Percentiles rank a stretch among this genome's conserved stretches.
Conservation (phyloP, 2,113 vertebrate species). For the Micronycteris hirsuta region DNA sequence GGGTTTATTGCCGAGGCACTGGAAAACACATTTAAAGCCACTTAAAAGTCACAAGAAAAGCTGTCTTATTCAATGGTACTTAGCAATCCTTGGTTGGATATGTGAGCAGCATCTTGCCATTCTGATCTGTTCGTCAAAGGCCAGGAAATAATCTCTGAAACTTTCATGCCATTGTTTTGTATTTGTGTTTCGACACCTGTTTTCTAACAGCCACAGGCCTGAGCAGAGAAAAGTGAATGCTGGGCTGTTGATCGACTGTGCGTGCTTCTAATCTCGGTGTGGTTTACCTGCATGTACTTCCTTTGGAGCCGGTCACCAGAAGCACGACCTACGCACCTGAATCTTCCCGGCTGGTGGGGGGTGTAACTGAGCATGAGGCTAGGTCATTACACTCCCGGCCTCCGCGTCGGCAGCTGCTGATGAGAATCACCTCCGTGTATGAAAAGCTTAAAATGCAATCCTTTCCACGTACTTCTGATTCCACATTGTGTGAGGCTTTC, state of each 20-base stretch:
- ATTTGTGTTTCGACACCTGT: not conserved
- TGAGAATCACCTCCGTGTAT: not conserved
- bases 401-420: constrained; percentile 9
- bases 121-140: not conserved
- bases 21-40: not conserved
- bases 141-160: constrained; percentile 28
- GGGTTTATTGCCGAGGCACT: not conserved
- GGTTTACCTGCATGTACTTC: constrained; percentile 1
- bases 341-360: not conserved
- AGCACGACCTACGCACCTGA: not conserved
- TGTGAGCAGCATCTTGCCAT: not conserved
- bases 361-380: constrained; percentile 18
- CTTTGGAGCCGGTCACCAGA: not conserved
- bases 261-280: not conserved
- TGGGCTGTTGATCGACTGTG: not conserved
- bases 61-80: not conserved
- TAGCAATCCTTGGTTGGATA: not conserved
- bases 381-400: not conserved
- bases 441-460: not conserved
- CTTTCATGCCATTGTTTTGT: not conserved
- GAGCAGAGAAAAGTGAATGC: constrained; percentile 21
- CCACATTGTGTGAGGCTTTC: constrained; percentile 1
- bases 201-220: not conserved
- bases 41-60: not conserved
- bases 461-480: not conserved